These are phyloP conservation scores for Cyrtorhinus lividipennis DNA, from an alignment of 1,140 invertebrate genomes.

Conservation along the genomic window DNA sequence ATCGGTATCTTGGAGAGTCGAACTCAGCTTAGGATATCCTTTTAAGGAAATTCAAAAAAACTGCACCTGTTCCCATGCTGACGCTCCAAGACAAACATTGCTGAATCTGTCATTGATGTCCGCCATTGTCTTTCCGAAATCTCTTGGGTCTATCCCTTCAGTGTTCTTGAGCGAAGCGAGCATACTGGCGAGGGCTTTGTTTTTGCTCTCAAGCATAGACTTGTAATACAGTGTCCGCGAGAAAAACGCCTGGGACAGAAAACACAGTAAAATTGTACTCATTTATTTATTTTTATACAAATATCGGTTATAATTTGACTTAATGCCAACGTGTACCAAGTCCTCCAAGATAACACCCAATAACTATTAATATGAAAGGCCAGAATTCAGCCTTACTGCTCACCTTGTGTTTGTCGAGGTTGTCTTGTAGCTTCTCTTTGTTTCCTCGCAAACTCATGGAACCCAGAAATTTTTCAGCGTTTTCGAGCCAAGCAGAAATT, in stretches of 20 bases:
- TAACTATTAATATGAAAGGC: too few species aligned
- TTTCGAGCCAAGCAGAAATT: constrained; percentile 68
- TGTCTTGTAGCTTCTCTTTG: constrained; percentile 54
- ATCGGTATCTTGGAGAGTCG: background rate
- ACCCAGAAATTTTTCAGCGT: constrained; percentile 57
- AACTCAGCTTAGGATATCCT: background rate
- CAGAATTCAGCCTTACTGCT: too few species aligned
- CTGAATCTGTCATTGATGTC: constrained; percentile 70
- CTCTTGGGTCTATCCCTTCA: constrained; percentile 50
- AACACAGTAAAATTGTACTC: background rate
- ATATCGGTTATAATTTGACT: too few species aligned
- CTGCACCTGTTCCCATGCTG: constrained; percentile 54
- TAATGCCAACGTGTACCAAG: too few species aligned
- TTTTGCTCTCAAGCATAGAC: constrained; percentile 86
- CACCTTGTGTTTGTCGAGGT: constrained; percentile 65
- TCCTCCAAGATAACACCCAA: too few species aligned
- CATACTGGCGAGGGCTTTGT: constrained; percentile 84
- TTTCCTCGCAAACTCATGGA: constrained; percentile 46
- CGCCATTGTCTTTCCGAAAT: constrained; percentile 40
- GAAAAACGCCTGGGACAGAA: constrained; percentile 50
- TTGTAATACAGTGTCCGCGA: constrained; percentile 76
- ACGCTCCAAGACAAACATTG: constrained; percentile 51
- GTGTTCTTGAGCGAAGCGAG: constrained; percentile 54
- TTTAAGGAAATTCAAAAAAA: background rate
- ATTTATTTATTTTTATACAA: too few species aligned